Base-by-base conservation (phyloP, 2,113 vertebrate species). In the Smithornis capensis region DNA sequence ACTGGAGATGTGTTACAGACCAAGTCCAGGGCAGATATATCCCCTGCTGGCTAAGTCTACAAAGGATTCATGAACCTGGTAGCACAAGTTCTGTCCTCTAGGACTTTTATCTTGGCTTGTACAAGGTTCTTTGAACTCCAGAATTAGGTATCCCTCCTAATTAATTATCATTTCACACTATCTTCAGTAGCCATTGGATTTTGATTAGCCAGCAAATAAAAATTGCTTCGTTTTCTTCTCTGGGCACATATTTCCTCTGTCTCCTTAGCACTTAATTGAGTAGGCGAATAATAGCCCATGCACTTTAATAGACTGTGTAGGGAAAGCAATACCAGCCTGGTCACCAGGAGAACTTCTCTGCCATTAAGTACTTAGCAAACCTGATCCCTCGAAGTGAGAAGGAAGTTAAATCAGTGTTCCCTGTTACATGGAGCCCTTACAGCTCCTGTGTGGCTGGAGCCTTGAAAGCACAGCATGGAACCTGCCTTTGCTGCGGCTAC, bases 251-350 rank as follows among this genome's bases (percentile, higher is more conserved):
- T 97, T 98, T 98, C 67, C 55, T 96, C 93, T 86, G 97, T 98
- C 93, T 98, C 98, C 98, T 97, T 98, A 98, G 98, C 98, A 98
- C 97, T 98, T 98, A 98, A 99, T 99, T 99, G 99, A 99, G 98
- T 97, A 97, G 94, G 94, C 18, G 95, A 98, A 99, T 98, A 99
- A 98, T 98, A 97, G 97, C 76, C 21, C 0, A 6, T 81, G 87
- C 44, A 57, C 76, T 89, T 82, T 93, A 89, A 88, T 64, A 97
- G 90, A 45, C 87, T 24, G 16, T 9, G 6, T 44, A 92, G 94
- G 97, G 96, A 96, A 97, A 95, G 88, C 80, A 96, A 94, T 96
- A 94, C 87, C 92, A 97, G 85, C 95, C 95, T 97, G 78, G 92
- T 97, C 94, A 97, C 98, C 96, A 97, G 96, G 97, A 96, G 96